Conservation (phyloP, 2,888 invertebrate genomes). For the Plebejus anna region DNA sequence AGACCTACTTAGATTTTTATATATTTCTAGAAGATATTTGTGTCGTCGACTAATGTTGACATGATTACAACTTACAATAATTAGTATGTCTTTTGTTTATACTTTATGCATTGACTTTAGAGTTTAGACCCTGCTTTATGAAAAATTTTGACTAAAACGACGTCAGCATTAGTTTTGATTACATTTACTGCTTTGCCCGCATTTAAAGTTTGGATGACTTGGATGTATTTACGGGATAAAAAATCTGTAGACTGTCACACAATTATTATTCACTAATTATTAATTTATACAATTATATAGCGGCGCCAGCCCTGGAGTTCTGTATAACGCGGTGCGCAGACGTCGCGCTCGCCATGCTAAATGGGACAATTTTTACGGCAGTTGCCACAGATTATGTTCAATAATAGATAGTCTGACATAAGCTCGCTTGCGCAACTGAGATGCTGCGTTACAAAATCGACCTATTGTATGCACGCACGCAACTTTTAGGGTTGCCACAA, state of each 20-base stretch:
- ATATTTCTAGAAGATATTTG: no score
- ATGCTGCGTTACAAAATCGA: conserved; percentile 33
- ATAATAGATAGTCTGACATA: conserved; percentile 32
- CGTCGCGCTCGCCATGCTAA: neutral
- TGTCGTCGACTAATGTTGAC: no score
- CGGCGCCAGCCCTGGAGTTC: neutral
- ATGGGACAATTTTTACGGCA: neutral
- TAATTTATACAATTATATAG: neutral
- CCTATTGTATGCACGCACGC: conserved; percentile 34
- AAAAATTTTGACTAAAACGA: no score
- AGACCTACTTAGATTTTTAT: no score
- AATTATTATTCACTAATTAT: neutral
- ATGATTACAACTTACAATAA: no score
- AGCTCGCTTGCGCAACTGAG: conserved; percentile 34
- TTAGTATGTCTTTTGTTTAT: no score
- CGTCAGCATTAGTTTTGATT: no score
- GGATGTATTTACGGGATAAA: no score
- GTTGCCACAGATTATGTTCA: conserved; percentile 34
- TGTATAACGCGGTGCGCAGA: neutral
- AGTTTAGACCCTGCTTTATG: no score
- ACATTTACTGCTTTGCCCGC: no score
- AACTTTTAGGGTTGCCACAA: conserved; percentile 29
- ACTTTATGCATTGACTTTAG: no score
- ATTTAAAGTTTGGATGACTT: no score
- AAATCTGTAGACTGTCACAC: neutral